Evolutionary conservation across 1,140 invertebrate genomes (phyloP).

Genomic region (Apis cerana): DNA sequence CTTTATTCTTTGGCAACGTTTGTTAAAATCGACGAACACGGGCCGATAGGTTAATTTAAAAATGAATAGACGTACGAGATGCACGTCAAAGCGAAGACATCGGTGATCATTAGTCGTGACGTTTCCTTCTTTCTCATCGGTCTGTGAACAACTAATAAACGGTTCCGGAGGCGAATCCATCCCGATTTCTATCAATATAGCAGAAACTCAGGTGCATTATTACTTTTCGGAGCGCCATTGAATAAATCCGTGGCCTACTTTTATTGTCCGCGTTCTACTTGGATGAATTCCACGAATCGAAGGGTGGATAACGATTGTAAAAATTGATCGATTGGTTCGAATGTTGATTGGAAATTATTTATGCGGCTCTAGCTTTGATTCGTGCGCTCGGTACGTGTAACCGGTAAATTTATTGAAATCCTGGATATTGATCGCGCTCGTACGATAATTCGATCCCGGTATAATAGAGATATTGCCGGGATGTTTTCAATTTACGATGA

Average conservation of each 20-base stretch:
- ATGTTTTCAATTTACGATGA: not conserved
- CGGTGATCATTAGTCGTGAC: constrained; percentile 11
- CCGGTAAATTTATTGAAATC: constrained; percentile 1
- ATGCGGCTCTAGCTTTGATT: constrained; percentile 35
- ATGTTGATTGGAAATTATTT: constrained; percentile 57
- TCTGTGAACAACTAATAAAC: constrained; percentile 46
- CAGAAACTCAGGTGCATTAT: constrained; percentile 50
- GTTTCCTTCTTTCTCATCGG: constrained; percentile 36
- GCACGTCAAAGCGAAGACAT: not conserved
- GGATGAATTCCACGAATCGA: constrained; percentile 33
- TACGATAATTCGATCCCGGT: not conserved
- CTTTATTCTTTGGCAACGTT: not conserved
- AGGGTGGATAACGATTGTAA: constrained; percentile 3
- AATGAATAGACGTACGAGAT: not conserved
- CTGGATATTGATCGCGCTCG: not conserved
- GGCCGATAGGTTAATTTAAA: constrained; percentile 1
- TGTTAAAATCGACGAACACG: not conserved
- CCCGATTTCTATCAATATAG: constrained; percentile 29
- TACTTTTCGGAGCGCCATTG: constrained; percentile 57
- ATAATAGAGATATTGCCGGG: not conserved
- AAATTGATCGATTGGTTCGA: constrained; percentile 44
- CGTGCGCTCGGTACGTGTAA: not conserved
- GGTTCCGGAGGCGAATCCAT: constrained; percentile 28
- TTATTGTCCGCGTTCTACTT: constrained; percentile 45
- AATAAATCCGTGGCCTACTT: constrained; percentile 56